Conservation (phyloP, 2,797 vertebrate genomes). For the Acrocephalus scirpaceus region DNA sequence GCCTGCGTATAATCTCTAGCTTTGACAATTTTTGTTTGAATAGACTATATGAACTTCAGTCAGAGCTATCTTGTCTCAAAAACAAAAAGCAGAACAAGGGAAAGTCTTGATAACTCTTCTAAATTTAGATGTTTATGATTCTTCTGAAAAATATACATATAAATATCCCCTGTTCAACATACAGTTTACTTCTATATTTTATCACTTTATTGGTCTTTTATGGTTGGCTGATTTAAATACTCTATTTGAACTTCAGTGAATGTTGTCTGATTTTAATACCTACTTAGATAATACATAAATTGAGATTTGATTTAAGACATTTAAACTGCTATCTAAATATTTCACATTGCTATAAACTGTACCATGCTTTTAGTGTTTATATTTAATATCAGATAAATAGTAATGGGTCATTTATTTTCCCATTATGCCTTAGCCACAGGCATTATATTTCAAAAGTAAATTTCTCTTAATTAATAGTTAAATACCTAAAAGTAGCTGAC, state of each 20-base stretch:
- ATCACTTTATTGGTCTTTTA: not conserved
- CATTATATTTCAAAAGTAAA: not conserved
- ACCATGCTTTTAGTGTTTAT: not conserved
- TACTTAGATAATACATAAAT: not conserved
- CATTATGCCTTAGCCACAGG: not conserved
- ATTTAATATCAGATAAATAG: not conserved
- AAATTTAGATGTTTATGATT: not conserved
- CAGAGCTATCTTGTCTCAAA: not conserved
- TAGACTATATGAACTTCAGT: not conserved
- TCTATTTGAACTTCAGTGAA: not conserved
- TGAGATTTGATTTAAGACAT: not conserved
- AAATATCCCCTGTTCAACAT: not conserved
- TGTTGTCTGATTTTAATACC: not conserved
- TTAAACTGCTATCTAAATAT: not conserved
- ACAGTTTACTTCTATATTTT: not conserved
- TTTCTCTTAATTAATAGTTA: not conserved
- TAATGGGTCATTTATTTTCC: not conserved
- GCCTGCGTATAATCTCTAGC: not conserved
- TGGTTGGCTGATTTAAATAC: not conserved
- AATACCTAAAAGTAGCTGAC: not conserved
- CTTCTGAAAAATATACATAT: not conserved
- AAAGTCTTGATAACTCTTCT: not conserved
- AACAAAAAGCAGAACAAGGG: not conserved
- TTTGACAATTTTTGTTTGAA: not conserved
- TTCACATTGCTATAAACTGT: not conserved